A percentile compares a stretch with the other conserved stretches of the same genome.
Conservation (phyloP, 1,140 invertebrate species). For the Drosophila micromelanica region DNA sequence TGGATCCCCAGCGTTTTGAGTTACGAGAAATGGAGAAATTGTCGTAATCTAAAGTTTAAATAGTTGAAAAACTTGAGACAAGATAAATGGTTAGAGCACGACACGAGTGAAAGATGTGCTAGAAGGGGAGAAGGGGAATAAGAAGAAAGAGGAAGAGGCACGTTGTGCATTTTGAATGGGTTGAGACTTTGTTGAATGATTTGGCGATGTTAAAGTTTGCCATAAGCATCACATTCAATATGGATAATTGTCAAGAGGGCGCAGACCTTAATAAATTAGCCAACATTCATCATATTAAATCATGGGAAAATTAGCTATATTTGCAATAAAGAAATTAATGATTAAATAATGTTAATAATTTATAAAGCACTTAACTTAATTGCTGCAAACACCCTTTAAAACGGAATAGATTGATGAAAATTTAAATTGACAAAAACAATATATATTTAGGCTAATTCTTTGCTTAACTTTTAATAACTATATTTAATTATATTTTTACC, state of each 20-base stretch:
- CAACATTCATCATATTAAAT: slow-evolving; percentile 16
- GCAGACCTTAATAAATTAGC: slow-evolving; percentile 19
- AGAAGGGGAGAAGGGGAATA: background rate
- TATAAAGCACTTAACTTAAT: too few species aligned
- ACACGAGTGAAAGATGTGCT: slow-evolving; percentile 33
- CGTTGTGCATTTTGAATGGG: slow-evolving; percentile 8
- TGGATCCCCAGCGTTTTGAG: slow-evolving; percentile 56
- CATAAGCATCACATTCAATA: slow-evolving; percentile 41
- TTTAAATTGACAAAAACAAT: too few species aligned
- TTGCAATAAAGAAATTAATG: background rate
- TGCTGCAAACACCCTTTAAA: too few species aligned
- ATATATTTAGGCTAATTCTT: too few species aligned
- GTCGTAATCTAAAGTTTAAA: slow-evolving; percentile 78
- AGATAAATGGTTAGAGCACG: slow-evolving; percentile 64
- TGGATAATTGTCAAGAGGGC: slow-evolving; percentile 20
- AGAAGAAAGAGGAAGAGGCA: background rate
- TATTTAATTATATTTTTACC: too few species aligned
- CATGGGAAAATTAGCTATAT: background rate
- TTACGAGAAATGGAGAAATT: slow-evolving; percentile 69
- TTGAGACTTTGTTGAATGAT: slow-evolving; percentile 35
- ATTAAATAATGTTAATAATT: too few species aligned
- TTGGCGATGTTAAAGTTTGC: slow-evolving; percentile 37
- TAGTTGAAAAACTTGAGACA: slow-evolving; percentile 62
- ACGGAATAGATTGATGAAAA: too few species aligned
- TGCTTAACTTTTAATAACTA: too few species aligned